Evolutionary conservation across 2,797 vertebrate species (phyloP).

Genomic region (Parotocinclus haroldoi): DNA sequence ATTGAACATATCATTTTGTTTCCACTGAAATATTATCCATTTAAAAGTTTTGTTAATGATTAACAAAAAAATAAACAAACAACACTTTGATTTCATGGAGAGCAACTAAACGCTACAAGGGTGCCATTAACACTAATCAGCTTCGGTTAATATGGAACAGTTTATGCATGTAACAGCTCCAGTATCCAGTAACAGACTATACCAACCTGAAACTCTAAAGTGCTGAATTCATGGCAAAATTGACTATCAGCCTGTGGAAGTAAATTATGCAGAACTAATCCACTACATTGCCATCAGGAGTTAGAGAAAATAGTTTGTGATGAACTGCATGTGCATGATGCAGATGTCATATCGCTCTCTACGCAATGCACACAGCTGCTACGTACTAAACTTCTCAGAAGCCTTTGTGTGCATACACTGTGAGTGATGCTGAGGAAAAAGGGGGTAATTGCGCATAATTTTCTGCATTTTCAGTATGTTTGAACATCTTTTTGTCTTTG

Average conservation of each 20-base stretch:
- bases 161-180: no score
- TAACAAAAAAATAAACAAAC: no score
- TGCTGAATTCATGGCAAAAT: constrained; percentile 10
- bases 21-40: no score
- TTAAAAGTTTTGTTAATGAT: no score
- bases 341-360: constrained; percentile 31
- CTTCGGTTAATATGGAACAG: no score
- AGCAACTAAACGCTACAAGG: no score
- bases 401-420: constrained; percentile 16
- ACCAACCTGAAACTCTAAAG: constrained; percentile 8
- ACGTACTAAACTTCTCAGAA: constrained; percentile 44
- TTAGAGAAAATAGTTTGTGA: constrained; percentile 12
- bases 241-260: constrained; percentile 4
- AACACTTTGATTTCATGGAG: no score
- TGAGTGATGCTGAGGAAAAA: background rate
- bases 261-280: background rate
- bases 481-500: background rate
- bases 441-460: constrained; percentile 1
- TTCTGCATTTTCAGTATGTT: constrained; percentile 8
- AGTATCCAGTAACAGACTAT: background rate
- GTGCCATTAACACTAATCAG: no score
- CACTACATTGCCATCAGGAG: constrained; percentile 8
- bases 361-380: constrained; percentile 47
- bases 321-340: constrained; percentile 10
- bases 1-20: no score